Evolutionary conservation across 2,113 vertebrate genomes (phyloP).

Genomic region (Alectura lathami): DNA sequence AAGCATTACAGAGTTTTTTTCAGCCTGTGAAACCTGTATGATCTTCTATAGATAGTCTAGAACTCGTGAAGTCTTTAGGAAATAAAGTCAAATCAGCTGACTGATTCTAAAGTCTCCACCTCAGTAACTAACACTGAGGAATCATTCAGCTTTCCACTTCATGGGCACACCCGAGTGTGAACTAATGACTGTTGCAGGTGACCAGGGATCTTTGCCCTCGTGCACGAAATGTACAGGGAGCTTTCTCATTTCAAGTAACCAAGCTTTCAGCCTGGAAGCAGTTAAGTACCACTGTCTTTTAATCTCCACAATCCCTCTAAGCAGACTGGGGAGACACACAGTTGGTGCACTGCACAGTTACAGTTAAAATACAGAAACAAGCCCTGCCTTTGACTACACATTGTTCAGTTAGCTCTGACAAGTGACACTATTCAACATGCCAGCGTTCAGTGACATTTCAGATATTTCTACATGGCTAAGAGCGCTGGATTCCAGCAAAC

Average conservation of each 20-base stretch:
- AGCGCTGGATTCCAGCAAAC: neutral
- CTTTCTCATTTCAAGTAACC: neutral
- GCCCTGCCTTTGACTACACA: neutral
- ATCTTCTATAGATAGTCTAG: neutral
- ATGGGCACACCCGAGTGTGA: neutral
- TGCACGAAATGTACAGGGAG: neutral
- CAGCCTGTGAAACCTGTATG: neutral
- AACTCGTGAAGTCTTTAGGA: neutral
- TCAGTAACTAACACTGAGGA: neutral
- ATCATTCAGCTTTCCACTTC: neutral
- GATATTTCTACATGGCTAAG: neutral
- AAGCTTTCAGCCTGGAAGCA: neutral
- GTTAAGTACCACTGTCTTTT: neutral
- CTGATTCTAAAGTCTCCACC: neutral
- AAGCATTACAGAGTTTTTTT: neutral
- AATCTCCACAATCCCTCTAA: neutral
- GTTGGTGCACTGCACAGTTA: neutral
- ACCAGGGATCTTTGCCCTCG: neutral
- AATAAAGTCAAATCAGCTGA: neutral
- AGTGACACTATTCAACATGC: neutral
- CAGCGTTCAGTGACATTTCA: neutral
- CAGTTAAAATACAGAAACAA: neutral
- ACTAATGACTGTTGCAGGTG: neutral
- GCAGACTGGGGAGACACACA: neutral
- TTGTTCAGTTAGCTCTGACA: constrained; percentile 8